Evolutionary conservation across 2,888 invertebrate genomes (phyloP).

Genomic region (Plebejus anna): DNA sequence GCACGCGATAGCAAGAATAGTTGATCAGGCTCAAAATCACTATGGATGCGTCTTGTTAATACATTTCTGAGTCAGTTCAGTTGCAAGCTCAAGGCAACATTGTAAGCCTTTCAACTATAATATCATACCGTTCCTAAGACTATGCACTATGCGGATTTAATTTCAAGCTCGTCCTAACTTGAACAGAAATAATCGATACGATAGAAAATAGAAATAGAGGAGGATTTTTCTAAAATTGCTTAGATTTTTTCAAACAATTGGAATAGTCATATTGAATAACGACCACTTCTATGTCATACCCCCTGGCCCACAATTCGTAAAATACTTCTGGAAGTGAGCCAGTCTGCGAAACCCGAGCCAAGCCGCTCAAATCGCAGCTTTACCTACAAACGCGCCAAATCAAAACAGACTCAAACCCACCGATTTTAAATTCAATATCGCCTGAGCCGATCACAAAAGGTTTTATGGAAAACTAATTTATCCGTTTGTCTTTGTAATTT

Average conservation of each 20-base stretch:
- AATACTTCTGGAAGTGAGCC: constrained; percentile 35
- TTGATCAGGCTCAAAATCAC: neutral
- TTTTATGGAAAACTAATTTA: constrained; percentile 18
- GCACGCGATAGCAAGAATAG: no score
- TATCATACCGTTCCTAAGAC: neutral
- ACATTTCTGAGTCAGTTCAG: neutral
- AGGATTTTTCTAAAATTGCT: constrained; percentile 11
- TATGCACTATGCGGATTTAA: neutral
- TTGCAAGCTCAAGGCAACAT: neutral
- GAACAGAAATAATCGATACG: neutral
- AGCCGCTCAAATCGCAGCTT: constrained; percentile 34
- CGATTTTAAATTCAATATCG: constrained; percentile 19
- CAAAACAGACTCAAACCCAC: neutral
- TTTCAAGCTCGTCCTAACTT: neutral
- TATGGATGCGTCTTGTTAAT: neutral
- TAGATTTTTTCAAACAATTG: constrained; percentile 26
- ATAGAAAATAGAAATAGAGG: neutral
- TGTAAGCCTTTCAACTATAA: neutral
- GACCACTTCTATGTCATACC: constrained; percentile 33
- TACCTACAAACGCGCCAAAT: neutral
- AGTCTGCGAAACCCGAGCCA: constrained; percentile 35
- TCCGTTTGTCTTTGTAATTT: constrained; percentile 17
- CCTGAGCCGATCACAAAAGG: neutral
- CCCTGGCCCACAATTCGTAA: constrained; percentile 35
- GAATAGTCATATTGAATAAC: constrained; percentile 34